These are phyloP conservation scores for Netelia fuscicornis DNA, from an alignment of 2,888 invertebrate genomes.

Conservation along the genomic window DNA sequence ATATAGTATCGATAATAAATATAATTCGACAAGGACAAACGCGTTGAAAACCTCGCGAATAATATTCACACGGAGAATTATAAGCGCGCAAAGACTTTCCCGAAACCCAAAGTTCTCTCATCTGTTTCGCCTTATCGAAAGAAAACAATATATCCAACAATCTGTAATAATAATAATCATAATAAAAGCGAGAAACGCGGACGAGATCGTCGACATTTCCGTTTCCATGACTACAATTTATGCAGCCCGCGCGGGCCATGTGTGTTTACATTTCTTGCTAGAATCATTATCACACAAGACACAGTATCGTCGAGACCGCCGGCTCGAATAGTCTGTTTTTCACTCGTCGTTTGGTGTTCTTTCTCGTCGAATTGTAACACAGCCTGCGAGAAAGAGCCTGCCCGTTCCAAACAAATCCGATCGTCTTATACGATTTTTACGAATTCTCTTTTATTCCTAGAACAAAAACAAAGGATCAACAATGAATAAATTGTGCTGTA, in stretches of 20 bases:
- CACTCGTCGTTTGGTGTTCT: constrained; percentile 36
- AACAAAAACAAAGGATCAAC: not conserved
- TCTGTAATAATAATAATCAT: constrained; percentile 51
- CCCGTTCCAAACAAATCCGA: constrained; percentile 40
- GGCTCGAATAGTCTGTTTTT: constrained; percentile 62
- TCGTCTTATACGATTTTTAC: constrained; percentile 41
- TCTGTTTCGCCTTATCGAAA: not conserved
- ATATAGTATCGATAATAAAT: not conserved
- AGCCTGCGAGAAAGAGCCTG: constrained; percentile 61
- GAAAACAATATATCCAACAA: constrained; percentile 20
- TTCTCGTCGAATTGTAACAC: constrained; percentile 41
- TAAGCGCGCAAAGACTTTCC: not conserved
- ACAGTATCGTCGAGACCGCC: constrained; percentile 68
- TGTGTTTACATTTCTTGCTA: constrained; percentile 79
- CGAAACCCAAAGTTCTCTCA: not conserved
- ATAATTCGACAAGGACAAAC: not conserved
- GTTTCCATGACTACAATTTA: constrained; percentile 68
- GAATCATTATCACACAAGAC: constrained; percentile 69
- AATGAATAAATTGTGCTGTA: constrained; percentile 78
- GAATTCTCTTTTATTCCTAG: constrained; percentile 25
- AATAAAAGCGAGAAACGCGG: constrained; percentile 19
- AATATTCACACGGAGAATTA: not conserved
- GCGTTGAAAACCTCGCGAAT: not conserved
- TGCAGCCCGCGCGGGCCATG: constrained; percentile 66
- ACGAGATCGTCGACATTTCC: constrained; percentile 32